Percentiles rank a stretch among this genome's conserved stretches.
phyloP scores from a whole-genome alignment of 2,888 invertebrate species.

The Acanthococcus lagerstroemiae region DNA sequence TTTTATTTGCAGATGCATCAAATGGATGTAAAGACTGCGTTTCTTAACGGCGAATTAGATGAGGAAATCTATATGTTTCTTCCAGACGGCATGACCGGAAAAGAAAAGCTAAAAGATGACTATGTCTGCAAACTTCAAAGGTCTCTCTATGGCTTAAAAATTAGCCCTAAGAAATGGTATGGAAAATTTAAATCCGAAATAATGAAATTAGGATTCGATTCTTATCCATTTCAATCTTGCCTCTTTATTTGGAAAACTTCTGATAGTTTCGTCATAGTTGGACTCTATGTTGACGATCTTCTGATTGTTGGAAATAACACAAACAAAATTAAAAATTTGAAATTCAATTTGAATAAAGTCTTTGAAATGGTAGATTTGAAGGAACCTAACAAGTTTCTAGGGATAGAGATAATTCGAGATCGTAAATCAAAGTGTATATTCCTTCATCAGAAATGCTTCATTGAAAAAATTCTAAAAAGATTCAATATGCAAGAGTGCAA shows the following conservation, averaged over 20 bases:
- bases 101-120: no score
- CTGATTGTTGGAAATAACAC: neutral
- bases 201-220: neutral
- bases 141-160: neutral
- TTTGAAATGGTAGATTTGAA: no score
- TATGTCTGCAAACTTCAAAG: neutral
- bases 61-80: constrained; percentile 12
- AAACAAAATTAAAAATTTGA: no score
- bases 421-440: no score
- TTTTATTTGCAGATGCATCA: no score
- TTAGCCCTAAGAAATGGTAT: neutral
- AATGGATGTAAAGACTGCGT: constrained; percentile 28
- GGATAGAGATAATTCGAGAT: no score
- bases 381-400: no score
- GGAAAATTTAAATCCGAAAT: neutral
- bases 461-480: neutral
- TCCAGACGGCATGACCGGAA: no score
- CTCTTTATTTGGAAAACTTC: neutral
- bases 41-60: constrained; percentile 6
- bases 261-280: neutral
- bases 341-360: no score
- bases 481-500: neutral
- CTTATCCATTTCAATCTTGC: neutral
- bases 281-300: neutral
- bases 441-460: neutral